Percentiles rank a stretch among this genome's conserved stretches.
Conservation (phyloP, 1,140 invertebrate species). For the Bombus haemorrhoidalis region DNA sequence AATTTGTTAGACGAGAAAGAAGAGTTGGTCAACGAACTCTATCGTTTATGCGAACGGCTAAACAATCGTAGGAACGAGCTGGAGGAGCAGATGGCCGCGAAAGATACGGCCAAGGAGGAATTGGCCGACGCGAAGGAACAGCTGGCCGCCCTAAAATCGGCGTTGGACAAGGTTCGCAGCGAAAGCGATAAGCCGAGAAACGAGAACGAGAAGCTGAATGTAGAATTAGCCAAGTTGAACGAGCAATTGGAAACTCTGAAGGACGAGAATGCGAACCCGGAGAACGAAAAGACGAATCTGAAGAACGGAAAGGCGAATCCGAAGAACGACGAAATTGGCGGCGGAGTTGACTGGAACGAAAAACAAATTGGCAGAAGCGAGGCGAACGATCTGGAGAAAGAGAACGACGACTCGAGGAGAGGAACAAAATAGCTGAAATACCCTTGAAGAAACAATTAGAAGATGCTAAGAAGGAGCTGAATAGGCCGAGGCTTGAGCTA, state of each 20-base stretch:
- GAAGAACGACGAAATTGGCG: slow-evolving; percentile 20
- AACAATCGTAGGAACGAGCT: slow-evolving; percentile 47
- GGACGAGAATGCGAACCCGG: neutral
- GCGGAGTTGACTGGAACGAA: slow-evolving; percentile 25
- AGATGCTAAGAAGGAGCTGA: neutral
- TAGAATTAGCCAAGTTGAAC: slow-evolving; percentile 25
- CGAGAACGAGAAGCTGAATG: neutral
- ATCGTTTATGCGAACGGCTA: slow-evolving; percentile 47
- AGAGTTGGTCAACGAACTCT: slow-evolving; percentile 55
- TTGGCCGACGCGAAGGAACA: slow-evolving; percentile 43
- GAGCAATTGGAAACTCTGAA: slow-evolving; percentile 23
- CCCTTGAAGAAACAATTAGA: slow-evolving; percentile 23
- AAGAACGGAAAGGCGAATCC: slow-evolving; percentile 16
- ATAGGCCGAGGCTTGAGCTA: slow-evolving; percentile 10
- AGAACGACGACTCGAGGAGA: slow-evolving; percentile 44
- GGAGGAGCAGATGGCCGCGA: slow-evolving; percentile 26
- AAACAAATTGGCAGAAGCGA: slow-evolving; percentile 40
- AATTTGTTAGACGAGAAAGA: slow-evolving; percentile 51
- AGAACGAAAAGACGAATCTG: slow-evolving; percentile 14
- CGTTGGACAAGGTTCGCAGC: slow-evolving; percentile 41
- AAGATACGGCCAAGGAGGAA: slow-evolving; percentile 50
- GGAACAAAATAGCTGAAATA: neutral
- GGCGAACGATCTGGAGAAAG: slow-evolving; percentile 19
- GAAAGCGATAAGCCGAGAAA: slow-evolving; percentile 42
- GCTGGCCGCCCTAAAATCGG: slow-evolving; percentile 48